Evolutionary conservation across 2,888 invertebrate genomes (phyloP).

Genomic region (Dinocampus coccinellae): DNA sequence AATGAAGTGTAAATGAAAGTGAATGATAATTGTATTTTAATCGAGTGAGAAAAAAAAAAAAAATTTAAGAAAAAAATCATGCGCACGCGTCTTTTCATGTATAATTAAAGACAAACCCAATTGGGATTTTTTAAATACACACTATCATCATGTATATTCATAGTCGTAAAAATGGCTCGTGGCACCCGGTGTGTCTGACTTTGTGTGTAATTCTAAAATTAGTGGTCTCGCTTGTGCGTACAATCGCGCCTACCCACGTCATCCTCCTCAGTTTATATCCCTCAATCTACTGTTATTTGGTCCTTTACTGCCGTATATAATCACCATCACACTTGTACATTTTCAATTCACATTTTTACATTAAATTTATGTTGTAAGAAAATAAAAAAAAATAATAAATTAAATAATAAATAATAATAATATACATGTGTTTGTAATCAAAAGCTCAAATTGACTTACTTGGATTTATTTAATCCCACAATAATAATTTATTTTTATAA

Average conservation of each 20-base stretch:
- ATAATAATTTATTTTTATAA: no score
- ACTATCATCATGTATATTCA: conserved; percentile 18
- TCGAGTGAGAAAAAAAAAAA: no score
- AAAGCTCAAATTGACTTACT: no score
- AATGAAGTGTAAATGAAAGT: neutral
- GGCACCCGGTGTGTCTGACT: conserved; percentile 30
- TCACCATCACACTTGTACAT: neutral
- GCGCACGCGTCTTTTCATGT: neutral
- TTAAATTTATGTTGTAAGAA: no score
- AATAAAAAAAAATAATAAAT: no score
- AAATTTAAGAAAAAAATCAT: neutral
- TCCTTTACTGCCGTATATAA: neutral
- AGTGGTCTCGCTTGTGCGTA: conserved; percentile 23
- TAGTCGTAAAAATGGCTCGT: conserved; percentile 33
- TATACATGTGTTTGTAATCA: no score
- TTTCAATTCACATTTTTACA: no score
- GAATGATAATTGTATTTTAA: neutral
- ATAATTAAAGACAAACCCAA: conserved; percentile 7
- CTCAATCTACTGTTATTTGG: neutral
- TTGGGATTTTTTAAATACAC: neutral
- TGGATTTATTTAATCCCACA: no score
- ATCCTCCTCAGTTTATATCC: neutral
- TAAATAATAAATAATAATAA: no score
- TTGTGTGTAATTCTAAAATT: conserved; percentile 38
- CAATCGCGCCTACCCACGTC: neutral